Base-by-base conservation (phyloP, 2,888 invertebrate genomes). In the Omphaloscelis lunosa region DNA sequence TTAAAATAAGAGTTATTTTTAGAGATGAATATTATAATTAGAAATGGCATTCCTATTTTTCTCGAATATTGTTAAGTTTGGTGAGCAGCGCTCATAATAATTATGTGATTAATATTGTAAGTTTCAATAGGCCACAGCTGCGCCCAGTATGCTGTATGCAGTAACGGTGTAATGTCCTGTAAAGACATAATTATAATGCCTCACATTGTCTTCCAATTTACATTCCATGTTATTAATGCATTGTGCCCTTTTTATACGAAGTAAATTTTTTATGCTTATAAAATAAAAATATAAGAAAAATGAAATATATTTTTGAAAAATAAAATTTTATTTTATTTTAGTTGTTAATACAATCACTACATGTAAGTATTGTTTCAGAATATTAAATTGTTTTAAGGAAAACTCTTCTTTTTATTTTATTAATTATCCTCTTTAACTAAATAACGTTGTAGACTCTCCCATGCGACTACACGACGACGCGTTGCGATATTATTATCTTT, bases 41-140 rank as follows among this genome's bases (percentile, higher is more conserved):
- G 45, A 27, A 51, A 53, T 45, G 1, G 41, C 58, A 66, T 56
- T 83, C 65, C 51, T 75, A 65, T 45, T 63, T 41, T 74, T 63
- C 77, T 83, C 63, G 63, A 85, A 83, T 83, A 82, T 61, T 82
- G 76, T 67, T 66, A 75, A 68, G 56, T 65, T 81, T 72, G 62
- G 20, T 67, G 34, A 39, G 62, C 56, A 39, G 39, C 34, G 75
- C 48, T 72, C 65, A 59, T 34, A 67, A 29, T 66, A 51, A 48
- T 41, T n/a, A 15, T 75, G 15, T 20, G n/a, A 59, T 58, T 72
- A 53, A 29, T 15, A 9, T 29, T 56, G 6, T 79, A 62, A 62
- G 23, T 29, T 72, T 61, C 20, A 20, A 29, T n/a, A 29, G 15
- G 12, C 34, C 17, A 15, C 61, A 61, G 51, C 15, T 17, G 2